Evolutionary conservation across 2,797 vertebrate species (phyloP).

Genomic region (Hephaestus fuliginosus): DNA sequence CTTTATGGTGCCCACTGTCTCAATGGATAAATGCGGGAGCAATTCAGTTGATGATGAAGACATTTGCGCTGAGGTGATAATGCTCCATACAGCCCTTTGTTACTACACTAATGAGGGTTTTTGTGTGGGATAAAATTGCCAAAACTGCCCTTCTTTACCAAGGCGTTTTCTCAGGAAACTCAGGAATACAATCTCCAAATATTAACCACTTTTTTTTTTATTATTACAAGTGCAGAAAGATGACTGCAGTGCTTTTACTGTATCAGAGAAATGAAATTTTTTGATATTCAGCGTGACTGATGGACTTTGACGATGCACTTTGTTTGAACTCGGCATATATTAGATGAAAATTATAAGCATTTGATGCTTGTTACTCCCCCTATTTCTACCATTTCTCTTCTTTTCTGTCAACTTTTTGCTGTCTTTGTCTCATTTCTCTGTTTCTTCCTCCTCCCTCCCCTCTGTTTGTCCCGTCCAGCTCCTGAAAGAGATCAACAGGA

Average conservation of each 20-base stretch:
- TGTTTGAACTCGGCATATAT: constrained; percentile 30
- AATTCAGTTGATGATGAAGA: constrained; percentile 59
- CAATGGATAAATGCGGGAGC: constrained; percentile 50
- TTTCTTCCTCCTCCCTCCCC: not conserved
- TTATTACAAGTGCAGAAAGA: not conserved
- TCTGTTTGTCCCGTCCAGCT: constrained; percentile 80
- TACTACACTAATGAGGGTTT: constrained; percentile 46
- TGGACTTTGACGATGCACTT: constrained; percentile 21
- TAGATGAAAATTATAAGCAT: not conserved
- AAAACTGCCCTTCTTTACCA: constrained; percentile 27
- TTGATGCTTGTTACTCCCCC: not conserved
- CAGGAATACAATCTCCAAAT: not conserved
- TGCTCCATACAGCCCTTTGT: constrained; percentile 44
- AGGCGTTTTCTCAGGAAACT: not conserved
- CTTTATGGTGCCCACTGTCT: constrained; percentile 57
- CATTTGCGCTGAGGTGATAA: constrained; percentile 57
- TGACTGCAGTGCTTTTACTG: not conserved
- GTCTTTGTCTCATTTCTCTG: not conserved
- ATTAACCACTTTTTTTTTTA: not conserved
- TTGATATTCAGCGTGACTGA: not conserved
- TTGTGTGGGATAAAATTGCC: constrained; percentile 38
- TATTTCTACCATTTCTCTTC: not conserved
- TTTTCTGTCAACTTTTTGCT: not conserved
- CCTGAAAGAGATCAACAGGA: constrained; percentile 95
- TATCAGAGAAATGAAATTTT: not conserved